A percentile compares a stretch with the other conserved stretches of the same genome.
Evolutionary conservation across 2,888 invertebrate genomes (phyloP).

Genomic region (Hylaea fasciaria): DNA sequence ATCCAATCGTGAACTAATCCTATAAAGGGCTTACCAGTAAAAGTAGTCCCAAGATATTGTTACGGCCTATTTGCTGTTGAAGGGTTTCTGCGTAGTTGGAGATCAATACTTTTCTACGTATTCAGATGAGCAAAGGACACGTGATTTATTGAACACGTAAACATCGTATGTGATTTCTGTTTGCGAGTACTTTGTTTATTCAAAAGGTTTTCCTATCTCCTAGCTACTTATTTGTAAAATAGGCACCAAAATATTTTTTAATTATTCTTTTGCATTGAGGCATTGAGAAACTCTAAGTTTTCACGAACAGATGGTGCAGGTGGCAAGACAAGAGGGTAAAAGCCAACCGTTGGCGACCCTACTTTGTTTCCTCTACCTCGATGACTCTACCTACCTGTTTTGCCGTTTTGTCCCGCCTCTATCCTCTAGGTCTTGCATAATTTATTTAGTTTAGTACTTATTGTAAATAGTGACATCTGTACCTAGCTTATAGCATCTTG

Average conservation of each 20-base stretch:
- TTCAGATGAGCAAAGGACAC: constrained; percentile 2
- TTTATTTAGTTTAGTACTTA: not conserved
- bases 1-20: constrained; percentile 47
- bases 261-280: no score
- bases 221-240: no score
- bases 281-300: not conserved
- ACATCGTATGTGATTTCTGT: not conserved
- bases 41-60: constrained; percentile 4
- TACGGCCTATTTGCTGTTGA: constrained; percentile 3
- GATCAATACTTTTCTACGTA: constrained; percentile 16
- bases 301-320: constrained; percentile 1
- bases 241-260: not conserved
- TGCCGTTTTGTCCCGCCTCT: not conserved
- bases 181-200: not conserved
- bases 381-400: no score
- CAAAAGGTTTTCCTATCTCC: not conserved
- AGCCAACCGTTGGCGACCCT: not conserved
- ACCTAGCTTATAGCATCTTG: not conserved
- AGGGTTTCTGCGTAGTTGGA: constrained; percentile 14
- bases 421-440: not conserved
- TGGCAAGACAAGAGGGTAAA: constrained; percentile 3
- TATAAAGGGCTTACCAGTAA: constrained; percentile 53
- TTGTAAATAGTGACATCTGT: constrained; percentile 19
- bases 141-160: not conserved
- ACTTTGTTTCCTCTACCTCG: not conserved